Percentiles rank a stretch among this genome's conserved stretches.
Conservation (phyloP, 2,888 invertebrate species). For the Helicoverpa assulta region DNA sequence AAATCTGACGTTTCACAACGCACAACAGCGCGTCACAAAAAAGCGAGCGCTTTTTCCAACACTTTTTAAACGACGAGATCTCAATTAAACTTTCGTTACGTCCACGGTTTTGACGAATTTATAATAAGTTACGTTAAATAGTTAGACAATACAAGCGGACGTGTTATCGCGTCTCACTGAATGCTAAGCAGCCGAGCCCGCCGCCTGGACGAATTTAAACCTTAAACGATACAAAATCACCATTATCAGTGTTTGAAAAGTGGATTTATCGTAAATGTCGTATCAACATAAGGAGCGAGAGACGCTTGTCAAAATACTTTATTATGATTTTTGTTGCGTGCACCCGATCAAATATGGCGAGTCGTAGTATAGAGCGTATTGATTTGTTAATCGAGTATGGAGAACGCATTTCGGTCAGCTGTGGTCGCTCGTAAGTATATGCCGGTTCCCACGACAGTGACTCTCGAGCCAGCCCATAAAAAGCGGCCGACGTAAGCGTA, state of each 20-base stretch:
- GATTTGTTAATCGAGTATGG: conserved; percentile 89
- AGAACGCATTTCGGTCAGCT: conserved; percentile 90
- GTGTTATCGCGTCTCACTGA: conserved; percentile 76
- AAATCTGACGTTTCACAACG: conserved; percentile 84
- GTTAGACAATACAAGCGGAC: conserved; percentile 79
- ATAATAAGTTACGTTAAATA: conserved; percentile 77
- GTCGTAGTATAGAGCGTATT: conserved; percentile 82
- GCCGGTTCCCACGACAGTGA: conserved; percentile 89
- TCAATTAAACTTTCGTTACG: conserved; percentile 81
- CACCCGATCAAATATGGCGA: conserved; percentile 79
- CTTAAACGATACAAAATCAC: conserved; percentile 62
- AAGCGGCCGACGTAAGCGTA: conserved; percentile 87
- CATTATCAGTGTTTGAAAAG: conserved; percentile 54
- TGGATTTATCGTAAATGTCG: conserved; percentile 61
- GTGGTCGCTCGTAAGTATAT: conserved; percentile 86
- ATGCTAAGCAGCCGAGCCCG: conserved; percentile 76
- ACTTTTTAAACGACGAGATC: conserved; percentile 66
- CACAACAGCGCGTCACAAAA: conserved; percentile 70
- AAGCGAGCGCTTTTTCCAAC: conserved; percentile 67
- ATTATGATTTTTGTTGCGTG: conserved; percentile 75
- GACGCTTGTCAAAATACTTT: conserved; percentile 75
- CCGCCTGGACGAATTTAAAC: conserved; percentile 71
- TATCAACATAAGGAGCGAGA: conserved; percentile 75
- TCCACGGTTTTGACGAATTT: conserved; percentile 83
- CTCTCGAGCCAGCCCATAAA: conserved; percentile 87